These are phyloP conservation scores for Tragelaphus eurycerus DNA, from an alignment of 2,797 vertebrate species.

Conservation along the genomic window DNA sequence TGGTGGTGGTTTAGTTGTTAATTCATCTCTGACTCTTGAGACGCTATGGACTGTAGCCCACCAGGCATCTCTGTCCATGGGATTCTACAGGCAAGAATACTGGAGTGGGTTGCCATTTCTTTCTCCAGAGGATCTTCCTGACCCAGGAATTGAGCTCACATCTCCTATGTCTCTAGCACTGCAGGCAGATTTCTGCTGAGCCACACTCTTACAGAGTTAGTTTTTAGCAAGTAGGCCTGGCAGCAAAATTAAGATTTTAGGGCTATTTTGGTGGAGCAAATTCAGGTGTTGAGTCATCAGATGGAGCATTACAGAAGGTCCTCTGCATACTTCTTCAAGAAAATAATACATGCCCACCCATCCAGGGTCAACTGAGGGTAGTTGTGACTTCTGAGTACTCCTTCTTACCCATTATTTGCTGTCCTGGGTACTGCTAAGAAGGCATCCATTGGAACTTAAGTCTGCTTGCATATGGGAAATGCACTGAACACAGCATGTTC, in stretches of 20 bases:
- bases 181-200: not conserved
- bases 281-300: not conserved
- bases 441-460: not conserved
- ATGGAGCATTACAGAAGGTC: not conserved
- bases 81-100: not conserved
- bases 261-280: not conserved
- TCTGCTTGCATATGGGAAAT: not conserved
- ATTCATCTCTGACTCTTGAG: not conserved
- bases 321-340: not conserved
- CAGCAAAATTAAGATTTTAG: not conserved
- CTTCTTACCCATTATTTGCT: not conserved
- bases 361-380: too few species aligned
- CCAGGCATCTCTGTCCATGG: not conserved
- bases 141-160: not conserved
- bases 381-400: not conserved
- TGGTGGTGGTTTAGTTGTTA: not conserved
- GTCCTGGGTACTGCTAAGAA: not conserved
- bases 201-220: not conserved
- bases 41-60: not conserved
- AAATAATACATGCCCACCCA: not conserved
- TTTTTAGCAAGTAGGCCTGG: not conserved
- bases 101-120: not conserved
- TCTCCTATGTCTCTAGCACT: not conserved
- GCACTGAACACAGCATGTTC: not conserved
- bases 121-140: not conserved